Percentiles rank a stretch among this genome's conserved stretches.
phyloP scores from a whole-genome alignment of 2,888 invertebrate genomes.

The Hesperia comma region DNA sequence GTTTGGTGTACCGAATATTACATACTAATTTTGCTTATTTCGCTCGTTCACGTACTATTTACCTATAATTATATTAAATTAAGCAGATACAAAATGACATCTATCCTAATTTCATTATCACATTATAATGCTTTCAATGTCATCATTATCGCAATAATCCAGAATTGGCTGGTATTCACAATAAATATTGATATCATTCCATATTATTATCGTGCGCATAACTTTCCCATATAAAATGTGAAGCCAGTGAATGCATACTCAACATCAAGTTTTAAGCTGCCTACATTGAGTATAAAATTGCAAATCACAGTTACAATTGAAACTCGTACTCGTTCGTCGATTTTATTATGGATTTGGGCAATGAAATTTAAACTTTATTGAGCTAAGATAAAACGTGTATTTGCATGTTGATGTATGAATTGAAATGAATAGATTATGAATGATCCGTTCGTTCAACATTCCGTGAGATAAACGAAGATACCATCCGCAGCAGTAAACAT shows the following conservation, averaged over 20 bases:
- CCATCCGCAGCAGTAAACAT: not conserved
- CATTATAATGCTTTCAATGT: not conserved
- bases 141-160: constrained; percentile 3
- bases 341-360: not conserved
- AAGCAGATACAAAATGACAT: not conserved
- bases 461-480: not conserved
- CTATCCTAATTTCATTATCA: constrained; percentile 5
- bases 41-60: too few species aligned
- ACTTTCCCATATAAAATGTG: constrained; percentile 1
- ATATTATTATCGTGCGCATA: constrained; percentile 9
- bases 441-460: not conserved
- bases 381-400: not conserved
- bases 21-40: too few species aligned
- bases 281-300: constrained; percentile 6
- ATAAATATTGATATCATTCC: constrained; percentile 10
- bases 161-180: constrained; percentile 1
- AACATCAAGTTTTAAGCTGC: not conserved
- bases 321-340: not conserved
- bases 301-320: constrained; percentile 4
- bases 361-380: constrained; percentile 4
- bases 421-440: constrained; percentile 6
- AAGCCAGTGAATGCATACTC: not conserved
- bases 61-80: too few species aligned
- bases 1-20: too few species aligned
- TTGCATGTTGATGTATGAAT: not conserved